These are phyloP conservation scores for Oophaga sylvatica DNA, from an alignment of 2,797 vertebrate genomes.

Conservation along the genomic window DNA sequence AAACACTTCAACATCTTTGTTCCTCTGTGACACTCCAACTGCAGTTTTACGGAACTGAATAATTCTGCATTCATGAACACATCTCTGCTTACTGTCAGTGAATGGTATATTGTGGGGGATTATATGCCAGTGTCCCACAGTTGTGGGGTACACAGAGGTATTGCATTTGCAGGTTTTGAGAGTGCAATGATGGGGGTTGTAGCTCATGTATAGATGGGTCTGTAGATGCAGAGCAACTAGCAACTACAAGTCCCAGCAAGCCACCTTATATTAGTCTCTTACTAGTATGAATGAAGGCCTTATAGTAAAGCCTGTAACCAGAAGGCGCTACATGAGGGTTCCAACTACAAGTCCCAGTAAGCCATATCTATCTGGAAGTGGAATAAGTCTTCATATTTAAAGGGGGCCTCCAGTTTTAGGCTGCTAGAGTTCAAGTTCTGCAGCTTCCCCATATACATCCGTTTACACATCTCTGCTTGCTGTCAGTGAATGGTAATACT, in stretches of 20 bases:
- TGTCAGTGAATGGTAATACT: neutral
- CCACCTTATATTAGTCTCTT: neutral
- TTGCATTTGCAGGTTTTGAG: no score
- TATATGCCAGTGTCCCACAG: no score
- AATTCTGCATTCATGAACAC: no score
- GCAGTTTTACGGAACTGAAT: no score
- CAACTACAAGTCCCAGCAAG: neutral
- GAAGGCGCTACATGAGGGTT: no score
- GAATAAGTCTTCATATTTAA: neutral
- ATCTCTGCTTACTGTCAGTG: conserved; percentile 1
- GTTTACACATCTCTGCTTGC: neutral
- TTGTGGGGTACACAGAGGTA: no score
- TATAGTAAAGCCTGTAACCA: no score
- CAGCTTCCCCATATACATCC: neutral
- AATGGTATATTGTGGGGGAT: neutral
- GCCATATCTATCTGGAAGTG: neutral
- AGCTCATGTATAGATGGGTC: no score
- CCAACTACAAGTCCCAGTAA: neutral
- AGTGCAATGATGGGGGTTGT: no score
- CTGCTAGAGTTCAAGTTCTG: neutral
- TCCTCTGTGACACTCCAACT: no score
- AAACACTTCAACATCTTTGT: no score
- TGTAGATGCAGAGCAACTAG: neutral
- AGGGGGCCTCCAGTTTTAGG: neutral
- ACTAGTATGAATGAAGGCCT: no score